phyloP scores from a whole-genome alignment of 2,113 vertebrate species.

The Hyla sarda region DNA sequence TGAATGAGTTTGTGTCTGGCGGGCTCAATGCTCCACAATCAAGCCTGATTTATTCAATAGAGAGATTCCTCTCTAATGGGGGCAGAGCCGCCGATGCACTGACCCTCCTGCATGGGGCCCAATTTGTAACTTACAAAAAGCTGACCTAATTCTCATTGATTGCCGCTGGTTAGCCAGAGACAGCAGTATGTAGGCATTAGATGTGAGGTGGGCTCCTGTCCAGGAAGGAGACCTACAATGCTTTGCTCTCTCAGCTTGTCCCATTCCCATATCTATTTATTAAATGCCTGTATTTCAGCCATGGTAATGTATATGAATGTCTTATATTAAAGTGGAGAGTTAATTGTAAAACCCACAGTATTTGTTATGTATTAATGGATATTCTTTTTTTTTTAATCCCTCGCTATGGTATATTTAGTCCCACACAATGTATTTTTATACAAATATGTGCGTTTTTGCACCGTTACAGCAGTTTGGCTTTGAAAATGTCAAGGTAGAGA shows the following conservation, averaged over 20 bases:
- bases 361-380: not conserved
- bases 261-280: not conserved
- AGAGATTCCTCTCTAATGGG: constrained; percentile 75
- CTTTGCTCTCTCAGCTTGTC: constrained; percentile 41
- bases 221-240: constrained; percentile 61
- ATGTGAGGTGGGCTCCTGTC: constrained; percentile 55
- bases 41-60: constrained; percentile 83
- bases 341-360: not conserved
- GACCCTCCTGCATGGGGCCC: constrained; percentile 73
- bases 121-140: constrained; percentile 73
- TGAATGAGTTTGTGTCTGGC: constrained; percentile 77
- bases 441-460: not conserved
- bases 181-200: constrained; percentile 63
- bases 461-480: not conserved
- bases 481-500: not conserved
- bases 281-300: not conserved
- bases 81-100: constrained; percentile 63
- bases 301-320: not conserved
- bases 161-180: constrained; percentile 66
- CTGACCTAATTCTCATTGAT: constrained; percentile 82
- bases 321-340: not conserved
- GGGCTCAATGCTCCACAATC: constrained; percentile 73
- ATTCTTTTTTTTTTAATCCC: too few species aligned
- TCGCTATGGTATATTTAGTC: not conserved
- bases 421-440: not conserved